These are phyloP conservation scores for Cottus gobio DNA, from an alignment of 2,113 vertebrate genomes.

Conservation along the genomic window DNA sequence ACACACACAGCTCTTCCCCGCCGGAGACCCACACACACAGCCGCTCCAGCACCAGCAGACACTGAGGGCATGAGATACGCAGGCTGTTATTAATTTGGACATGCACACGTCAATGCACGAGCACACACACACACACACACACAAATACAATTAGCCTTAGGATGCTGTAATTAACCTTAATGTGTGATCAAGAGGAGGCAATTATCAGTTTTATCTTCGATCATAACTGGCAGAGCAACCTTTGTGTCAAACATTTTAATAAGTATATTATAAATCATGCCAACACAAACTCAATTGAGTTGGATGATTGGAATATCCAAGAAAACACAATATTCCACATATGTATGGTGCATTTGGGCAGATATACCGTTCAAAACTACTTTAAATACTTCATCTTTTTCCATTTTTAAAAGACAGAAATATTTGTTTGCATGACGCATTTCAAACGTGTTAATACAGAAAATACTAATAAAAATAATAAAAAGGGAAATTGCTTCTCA, in stretches of 20 bases:
- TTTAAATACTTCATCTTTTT: not conserved
- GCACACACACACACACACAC: slow-evolving; percentile 63
- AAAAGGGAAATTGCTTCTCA: not conserved
- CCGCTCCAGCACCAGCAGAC: slow-evolving; percentile 89
- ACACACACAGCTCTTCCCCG: slow-evolving; percentile 92
- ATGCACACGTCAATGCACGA: slow-evolving; percentile 62
- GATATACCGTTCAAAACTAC: not conserved
- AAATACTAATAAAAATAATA: not conserved
- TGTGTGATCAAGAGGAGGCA: slow-evolving; percentile 17
- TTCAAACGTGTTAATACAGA: not conserved
- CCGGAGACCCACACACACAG: slow-evolving; percentile 92
- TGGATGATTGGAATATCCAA: not conserved
- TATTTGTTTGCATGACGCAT: too few species aligned
- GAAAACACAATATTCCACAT: not conserved
- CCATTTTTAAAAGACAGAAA: not conserved
- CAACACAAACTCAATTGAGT: not conserved
- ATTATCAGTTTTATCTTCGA: slow-evolving; percentile 28
- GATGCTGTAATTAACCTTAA: slow-evolving; percentile 52
- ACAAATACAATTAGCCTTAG: slow-evolving; percentile 36
- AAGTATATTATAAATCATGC: not conserved
- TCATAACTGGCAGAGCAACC: slow-evolving; percentile 18
- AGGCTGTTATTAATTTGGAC: slow-evolving; percentile 28
- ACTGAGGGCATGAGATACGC: slow-evolving; percentile 79
- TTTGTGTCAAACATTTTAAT: slow-evolving; percentile 30
- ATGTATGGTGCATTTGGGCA: not conserved